Conservation (phyloP, 1,140 invertebrate species). For the Euura lappo region DNA sequence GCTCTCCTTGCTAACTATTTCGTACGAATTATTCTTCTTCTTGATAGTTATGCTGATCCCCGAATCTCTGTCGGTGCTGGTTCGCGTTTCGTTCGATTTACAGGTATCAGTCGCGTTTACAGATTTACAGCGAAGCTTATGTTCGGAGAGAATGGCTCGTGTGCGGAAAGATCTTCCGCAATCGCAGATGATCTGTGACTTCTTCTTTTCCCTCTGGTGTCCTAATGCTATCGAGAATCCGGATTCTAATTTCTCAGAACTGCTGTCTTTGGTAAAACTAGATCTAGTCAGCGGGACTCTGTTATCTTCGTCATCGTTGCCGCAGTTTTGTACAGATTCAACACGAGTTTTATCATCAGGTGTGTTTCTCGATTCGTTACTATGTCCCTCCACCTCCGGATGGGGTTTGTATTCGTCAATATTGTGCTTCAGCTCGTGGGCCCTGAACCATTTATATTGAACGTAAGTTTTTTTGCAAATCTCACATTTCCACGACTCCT, state of each 20-base stretch:
- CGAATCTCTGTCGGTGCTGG: constrained; percentile 45
- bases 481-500: constrained; percentile 25
- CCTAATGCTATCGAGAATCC: no score
- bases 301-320: neutral
- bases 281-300: neutral
- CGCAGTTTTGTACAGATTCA: neutral
- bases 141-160: constrained; percentile 43
- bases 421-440: constrained; percentile 31
- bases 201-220: no score
- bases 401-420: constrained; percentile 28
- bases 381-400: constrained; percentile 30
- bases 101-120: neutral
- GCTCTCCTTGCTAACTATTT: constrained; percentile 49
- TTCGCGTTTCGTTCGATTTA: constrained; percentile 21
- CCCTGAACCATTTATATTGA: constrained; percentile 14
- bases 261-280: constrained; percentile 4
- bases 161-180: constrained; percentile 49
- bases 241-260: neutral
- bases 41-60: constrained; percentile 57
- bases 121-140: constrained; percentile 43
- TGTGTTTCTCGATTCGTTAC: constrained; percentile 15
- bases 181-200: constrained; percentile 27
- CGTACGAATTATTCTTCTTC: constrained; percentile 55
- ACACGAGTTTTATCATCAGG: neutral
- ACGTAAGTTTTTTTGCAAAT: constrained; percentile 37